Percentiles rank a stretch among this genome's conserved stretches.
phyloP scores from a whole-genome alignment of 92 coral and sea anemone genomes.

The Porites divaricata region DNA sequence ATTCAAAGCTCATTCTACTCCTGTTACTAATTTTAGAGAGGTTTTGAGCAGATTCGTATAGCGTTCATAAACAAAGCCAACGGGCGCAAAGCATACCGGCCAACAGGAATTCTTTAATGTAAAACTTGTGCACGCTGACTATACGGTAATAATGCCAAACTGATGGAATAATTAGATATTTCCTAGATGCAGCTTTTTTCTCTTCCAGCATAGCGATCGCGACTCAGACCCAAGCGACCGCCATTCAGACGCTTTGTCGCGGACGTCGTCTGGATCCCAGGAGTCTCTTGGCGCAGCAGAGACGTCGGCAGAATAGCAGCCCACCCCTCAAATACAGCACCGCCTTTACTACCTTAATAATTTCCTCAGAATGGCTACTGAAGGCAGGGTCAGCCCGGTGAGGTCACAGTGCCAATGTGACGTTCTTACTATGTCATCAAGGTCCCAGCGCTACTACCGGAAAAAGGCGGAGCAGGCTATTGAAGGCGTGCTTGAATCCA shows the following conservation, averaged over 20 bases:
- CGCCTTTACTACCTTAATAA: slow-evolving; percentile 41
- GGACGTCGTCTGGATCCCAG: slow-evolving; percentile 38
- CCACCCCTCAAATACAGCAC: slow-evolving; percentile 49
- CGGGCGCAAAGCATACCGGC: slow-evolving; percentile 19
- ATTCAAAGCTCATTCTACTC: slow-evolving; percentile 36
- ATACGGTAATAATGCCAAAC: slow-evolving; percentile 13
- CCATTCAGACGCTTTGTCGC: slow-evolving; percentile 11
- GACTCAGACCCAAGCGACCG: slow-evolving; percentile 13
- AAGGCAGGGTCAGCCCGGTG: slow-evolving; percentile 62
- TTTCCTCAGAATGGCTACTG: slow-evolving; percentile 31
- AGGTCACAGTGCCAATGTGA: slow-evolving; percentile 54
- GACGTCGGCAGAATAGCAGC: slow-evolving; percentile 50
- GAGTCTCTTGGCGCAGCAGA: slow-evolving; percentile 36
- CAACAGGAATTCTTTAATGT: not conserved
- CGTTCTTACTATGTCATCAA: slow-evolving; percentile 38
- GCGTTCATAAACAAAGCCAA: slow-evolving; percentile 29
- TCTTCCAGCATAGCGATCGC: slow-evolving; percentile 8
- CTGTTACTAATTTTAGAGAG: slow-evolving; percentile 30
- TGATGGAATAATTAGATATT: not conserved
- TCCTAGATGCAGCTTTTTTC: not conserved
- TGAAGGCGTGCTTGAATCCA: slow-evolving; percentile 50
- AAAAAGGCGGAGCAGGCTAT: slow-evolving; percentile 49
- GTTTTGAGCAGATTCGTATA: slow-evolving; percentile 34
- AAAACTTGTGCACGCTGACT: slow-evolving; percentile 17
- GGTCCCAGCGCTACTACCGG: slow-evolving; percentile 47